Evolutionary conservation across 2,888 invertebrate genomes (phyloP).

Genomic region (Brachyptera risi): DNA sequence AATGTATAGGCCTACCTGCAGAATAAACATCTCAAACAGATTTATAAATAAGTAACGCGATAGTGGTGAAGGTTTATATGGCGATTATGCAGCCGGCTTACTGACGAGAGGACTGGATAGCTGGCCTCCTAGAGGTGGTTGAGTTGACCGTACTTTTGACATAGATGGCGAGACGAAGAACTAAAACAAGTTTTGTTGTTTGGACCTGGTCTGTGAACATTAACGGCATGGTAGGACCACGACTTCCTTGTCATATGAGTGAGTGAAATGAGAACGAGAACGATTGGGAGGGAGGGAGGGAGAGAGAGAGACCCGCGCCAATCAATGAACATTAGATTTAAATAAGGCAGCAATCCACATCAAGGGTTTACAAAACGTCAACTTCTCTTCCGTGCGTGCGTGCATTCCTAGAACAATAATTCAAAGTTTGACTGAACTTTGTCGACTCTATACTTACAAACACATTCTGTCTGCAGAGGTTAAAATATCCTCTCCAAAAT

Average conservation of each 20-base stretch:
- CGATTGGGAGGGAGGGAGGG: background rate
- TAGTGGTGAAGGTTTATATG: background rate
- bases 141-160: background rate
- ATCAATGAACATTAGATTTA: background rate
- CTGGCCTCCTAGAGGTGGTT: background rate
- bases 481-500: too few species aligned
- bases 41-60: background rate
- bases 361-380: too few species aligned
- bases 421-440: too few species aligned
- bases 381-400: too few species aligned
- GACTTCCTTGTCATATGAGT: conserved; percentile 18
- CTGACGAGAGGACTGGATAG: background rate
- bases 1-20: conserved; percentile 9
- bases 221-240: too few species aligned
- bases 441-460: too few species aligned
- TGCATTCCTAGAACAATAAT: too few species aligned
- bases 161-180: background rate
- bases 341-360: too few species aligned
- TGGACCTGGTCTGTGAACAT: conserved; percentile 12
- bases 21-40: background rate
- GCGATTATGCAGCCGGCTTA: background rate
- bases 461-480: too few species aligned
- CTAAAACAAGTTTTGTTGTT: conserved; percentile 18
- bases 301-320: background rate
- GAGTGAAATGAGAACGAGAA: background rate